phyloP scores from a whole-genome alignment of 2,888 invertebrate genomes.

The Drosophila dives region DNA sequence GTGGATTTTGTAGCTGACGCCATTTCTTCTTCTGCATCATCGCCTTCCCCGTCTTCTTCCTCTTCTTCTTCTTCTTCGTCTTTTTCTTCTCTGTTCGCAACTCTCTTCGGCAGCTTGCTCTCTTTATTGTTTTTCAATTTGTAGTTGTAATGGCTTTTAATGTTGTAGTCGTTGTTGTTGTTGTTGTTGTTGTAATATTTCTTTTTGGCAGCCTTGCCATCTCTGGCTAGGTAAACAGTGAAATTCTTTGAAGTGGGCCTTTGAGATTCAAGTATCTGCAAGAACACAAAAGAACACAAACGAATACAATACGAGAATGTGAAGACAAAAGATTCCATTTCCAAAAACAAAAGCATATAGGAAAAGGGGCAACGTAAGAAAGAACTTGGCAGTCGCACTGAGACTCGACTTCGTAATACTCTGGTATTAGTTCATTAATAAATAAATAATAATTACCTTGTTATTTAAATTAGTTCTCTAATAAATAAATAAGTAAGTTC shows the following conservation, averaged over 20 bases:
- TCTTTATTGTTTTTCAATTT: conserved; percentile 70
- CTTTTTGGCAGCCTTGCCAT: conserved; percentile 43
- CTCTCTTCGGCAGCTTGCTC: conserved; percentile 40
- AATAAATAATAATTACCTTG: not conserved
- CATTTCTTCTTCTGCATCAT: not conserved
- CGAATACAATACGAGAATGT: conserved; percentile 39
- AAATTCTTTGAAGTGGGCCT: conserved; percentile 76
- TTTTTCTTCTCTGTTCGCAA: conserved; percentile 31
- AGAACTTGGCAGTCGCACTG: not conserved
- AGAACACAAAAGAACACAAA: conserved; percentile 47
- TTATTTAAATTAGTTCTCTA: too few species aligned
- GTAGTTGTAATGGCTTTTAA: conserved; percentile 59
- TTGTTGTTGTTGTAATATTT: conserved; percentile 37
- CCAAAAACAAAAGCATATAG: not conserved
- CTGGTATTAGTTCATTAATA: not conserved
- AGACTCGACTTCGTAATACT: not conserved
- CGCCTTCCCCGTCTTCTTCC: not conserved
- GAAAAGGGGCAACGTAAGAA: not conserved
- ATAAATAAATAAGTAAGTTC: too few species aligned
- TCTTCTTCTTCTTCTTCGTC: not conserved
- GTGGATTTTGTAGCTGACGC: conserved; percentile 50
- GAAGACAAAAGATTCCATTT: conserved; percentile 34
- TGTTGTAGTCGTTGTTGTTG: conserved; percentile 34
- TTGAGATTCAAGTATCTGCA: conserved; percentile 81
- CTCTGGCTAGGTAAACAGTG: conserved; percentile 61